phyloP scores from a whole-genome alignment of 2,113 vertebrate species.

The Balaenoptera acutorostrata region DNA sequence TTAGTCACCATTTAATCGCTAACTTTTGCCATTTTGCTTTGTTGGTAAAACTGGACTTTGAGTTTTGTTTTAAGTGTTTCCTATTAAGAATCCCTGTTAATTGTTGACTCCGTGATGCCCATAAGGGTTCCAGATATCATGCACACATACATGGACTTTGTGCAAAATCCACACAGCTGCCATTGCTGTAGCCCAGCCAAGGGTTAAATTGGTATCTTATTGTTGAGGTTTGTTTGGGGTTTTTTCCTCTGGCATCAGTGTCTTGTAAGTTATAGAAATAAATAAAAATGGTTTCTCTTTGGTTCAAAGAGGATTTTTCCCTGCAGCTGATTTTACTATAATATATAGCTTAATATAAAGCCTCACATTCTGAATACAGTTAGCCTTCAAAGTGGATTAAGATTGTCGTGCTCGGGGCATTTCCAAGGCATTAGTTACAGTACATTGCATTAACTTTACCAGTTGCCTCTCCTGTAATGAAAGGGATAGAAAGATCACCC shows the following conservation, averaged over 20 bases:
- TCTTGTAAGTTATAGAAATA: slow-evolving; percentile 32
- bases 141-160: background rate
- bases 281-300: slow-evolving; percentile 52
- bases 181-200: background rate
- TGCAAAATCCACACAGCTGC: background rate
- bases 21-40: background rate
- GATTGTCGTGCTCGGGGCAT: slow-evolving; percentile 2
- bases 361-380: background rate
- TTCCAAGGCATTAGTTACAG: slow-evolving; percentile 28
- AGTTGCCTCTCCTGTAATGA: slow-evolving; percentile 2
- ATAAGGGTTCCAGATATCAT: background rate
- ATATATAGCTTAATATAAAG: slow-evolving; percentile 57
- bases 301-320: slow-evolving; percentile 53
- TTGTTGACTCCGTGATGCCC: background rate
- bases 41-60: background rate
- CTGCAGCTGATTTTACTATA: slow-evolving; percentile 38
- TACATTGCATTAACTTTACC: slow-evolving; percentile 14
- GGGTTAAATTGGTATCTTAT: background rate
- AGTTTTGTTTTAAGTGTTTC: background rate
- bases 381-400: slow-evolving; percentile 56
- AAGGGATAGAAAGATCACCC: slow-evolving; percentile 13
- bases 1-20: background rate
- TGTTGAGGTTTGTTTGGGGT: background rate
- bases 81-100: background rate
- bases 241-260: background rate